Conservation (phyloP, 1,140 invertebrate species). For the Cherax quadricarinatus region DNA sequence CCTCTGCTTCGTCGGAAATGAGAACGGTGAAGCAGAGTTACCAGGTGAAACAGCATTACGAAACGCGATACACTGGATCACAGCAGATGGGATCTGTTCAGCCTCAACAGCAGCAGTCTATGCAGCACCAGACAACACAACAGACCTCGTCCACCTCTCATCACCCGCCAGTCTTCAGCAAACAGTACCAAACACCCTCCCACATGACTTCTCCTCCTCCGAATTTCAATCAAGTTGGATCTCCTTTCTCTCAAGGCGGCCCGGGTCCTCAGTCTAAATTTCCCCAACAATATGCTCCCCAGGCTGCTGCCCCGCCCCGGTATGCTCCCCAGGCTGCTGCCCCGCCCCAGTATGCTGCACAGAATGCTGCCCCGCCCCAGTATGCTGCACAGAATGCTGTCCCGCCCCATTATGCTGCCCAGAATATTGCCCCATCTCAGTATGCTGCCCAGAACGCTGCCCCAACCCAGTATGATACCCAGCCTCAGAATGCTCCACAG, state of each 20-base stretch:
- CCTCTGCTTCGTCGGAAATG: constrained; percentile 16
- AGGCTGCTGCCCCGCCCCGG: background rate
- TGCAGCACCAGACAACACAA: constrained; percentile 28
- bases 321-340: background rate
- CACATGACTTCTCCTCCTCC: background rate
- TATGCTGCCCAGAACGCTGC: background rate
- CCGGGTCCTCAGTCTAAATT: background rate
- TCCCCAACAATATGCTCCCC: constrained; percentile 24
- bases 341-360: background rate
- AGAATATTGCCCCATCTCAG: background rate
- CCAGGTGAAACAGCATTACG: constrained; percentile 37
- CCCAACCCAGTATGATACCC: background rate
- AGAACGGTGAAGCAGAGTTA: constrained; percentile 45
- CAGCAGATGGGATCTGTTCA: constrained; percentile 11
- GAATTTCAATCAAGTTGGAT: background rate
- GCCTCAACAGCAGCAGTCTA: constrained; percentile 25
- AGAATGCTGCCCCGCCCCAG: background rate
- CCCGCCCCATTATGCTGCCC: constrained; percentile 6
- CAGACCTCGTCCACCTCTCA: constrained; percentile 34
- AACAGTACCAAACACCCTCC: background rate
- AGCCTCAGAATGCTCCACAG: too few species aligned
- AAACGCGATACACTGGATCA: constrained; percentile 1
- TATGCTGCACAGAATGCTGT: background rate
- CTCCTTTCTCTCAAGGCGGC: background rate
- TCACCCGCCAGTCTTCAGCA: constrained; percentile 18